Evolutionary conservation across 2,888 invertebrate species (phyloP), one percentile per base, ranked within the genome.

Genomic region (Pseudanteris insignis): DNA sequence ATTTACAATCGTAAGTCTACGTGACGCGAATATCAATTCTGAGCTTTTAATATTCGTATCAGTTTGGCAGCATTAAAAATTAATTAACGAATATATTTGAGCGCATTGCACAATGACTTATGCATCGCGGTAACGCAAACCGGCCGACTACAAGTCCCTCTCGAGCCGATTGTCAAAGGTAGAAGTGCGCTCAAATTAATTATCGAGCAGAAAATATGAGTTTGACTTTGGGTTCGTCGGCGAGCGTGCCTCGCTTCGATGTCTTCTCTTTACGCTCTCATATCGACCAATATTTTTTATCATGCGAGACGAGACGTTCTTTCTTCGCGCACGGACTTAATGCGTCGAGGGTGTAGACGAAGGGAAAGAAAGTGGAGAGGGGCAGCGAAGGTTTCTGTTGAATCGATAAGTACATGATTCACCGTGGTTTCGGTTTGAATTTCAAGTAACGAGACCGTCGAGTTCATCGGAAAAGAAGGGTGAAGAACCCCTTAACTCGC

Each of bases 371-470:
- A n/a, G n/a, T n/a, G n/a, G 54, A 51, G 55, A 34, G 43, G 36
- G 54, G 62, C 50, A 47, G 62, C 46, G 57, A 53, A 57, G 57
- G 34, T 53, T 54, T 58, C 63, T 66, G 75, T 73, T 73, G 75
- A 75, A 76, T 76, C 75, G 73, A 76, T 76, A 75, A 73, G 72
- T 72, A 70, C 67, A 73, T 76, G 76, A 76, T 74, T 76, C 75
- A 76, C 69, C 74, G 70, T 57, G 67, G 70, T 72, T 69, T 70
- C 64, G 70, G 72, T 67, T 74, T 72, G 73, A 73, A 74, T 74
- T 75, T 75, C 73, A 74, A 73, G 69, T 62, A 61, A 58, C 50
- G 60, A 60, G 60, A 58, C 54, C 32, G 54, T 26, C 28, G 41
- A 55, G 46, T 40, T 55, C 33, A 46, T 37, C 44, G 54, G 30